Conservation (phyloP, 2,888 invertebrate genomes). For the Stenolophus ochropezus region DNA sequence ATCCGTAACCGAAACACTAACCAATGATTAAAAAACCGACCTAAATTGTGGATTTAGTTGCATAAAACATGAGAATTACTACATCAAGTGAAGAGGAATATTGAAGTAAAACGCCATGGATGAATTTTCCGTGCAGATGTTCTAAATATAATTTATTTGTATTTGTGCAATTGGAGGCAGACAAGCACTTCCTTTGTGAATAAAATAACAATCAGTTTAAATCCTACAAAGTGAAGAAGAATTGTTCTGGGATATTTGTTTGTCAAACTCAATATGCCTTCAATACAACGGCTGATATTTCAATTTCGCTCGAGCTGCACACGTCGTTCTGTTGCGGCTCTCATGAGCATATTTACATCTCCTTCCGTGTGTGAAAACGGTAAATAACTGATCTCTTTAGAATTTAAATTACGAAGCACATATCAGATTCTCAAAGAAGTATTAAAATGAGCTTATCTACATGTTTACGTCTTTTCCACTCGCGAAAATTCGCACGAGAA, state of each 20-base stretch:
- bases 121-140: too few relatives aligned
- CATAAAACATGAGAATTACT: too few relatives aligned
- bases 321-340: not conserved
- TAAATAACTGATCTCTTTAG: not conserved
- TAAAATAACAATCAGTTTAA: not conserved
- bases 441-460: not conserved
- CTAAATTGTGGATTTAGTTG: too few relatives aligned
- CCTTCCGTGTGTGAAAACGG: not conserved
- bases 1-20: too few relatives aligned
- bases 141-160: too few relatives aligned
- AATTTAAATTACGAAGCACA: not conserved
- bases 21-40: too few relatives aligned
- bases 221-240: not conserved
- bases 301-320: not conserved
- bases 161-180: not conserved
- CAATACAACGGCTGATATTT: not conserved
- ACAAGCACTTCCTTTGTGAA: not conserved
- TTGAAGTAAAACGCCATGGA: too few relatives aligned
- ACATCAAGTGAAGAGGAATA: too few relatives aligned
- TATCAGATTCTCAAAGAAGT: not conserved
- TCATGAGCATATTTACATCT: not conserved
- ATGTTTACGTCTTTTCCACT: not conserved
- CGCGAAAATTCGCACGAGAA: not conserved
- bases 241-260: not conserved
- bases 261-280: not conserved